Base-by-base conservation (phyloP, 30 jellyfish, hydroid and myxozoan species). In the Rhopilema esculentum region DNA sequence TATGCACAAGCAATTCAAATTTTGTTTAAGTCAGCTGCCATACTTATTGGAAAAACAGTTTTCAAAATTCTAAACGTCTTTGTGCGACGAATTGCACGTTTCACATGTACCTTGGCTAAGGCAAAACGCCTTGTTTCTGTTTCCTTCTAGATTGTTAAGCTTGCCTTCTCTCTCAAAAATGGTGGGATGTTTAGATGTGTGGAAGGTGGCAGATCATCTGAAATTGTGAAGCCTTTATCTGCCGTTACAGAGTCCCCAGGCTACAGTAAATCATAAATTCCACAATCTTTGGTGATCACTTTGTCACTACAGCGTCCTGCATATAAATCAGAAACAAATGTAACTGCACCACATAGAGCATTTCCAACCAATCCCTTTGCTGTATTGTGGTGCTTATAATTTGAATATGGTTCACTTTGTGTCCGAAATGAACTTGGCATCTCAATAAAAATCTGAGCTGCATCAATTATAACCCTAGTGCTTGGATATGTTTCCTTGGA, bases 321-420 rank as follows among this genome's bases (percentile, higher is more conserved):
- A 63, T 63, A 24, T 63, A 63, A 63, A 63, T 63, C 72, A 63
- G n/a, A 19, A 19, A 19, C 23, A 27, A 27, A 24, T 19, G 6
- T 19, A 22, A 89, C 75, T 18, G 82, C 82, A n/a, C 97, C 94
- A 23, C 82, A 48, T 16, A 89, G 97, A 26, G 95, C 69, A 69
- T 84, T 91, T 21, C 97, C 97, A 69, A 91, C 82, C 69, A 84
- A 53, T 28, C 96, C 96, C 53, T 91, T 91, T 27, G 97, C 97
- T 65, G 93, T 91, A 83, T 89, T 83, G 71, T 89, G 94, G 30
- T 85, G 97, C 67, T 84, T 91, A 52, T 90, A 82, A 27, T 40
- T 63, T 1, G 91, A 83, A 61, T n/a, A 82, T 22, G 87, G 23
- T 82, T 69, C 91, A 31, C 96, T 83, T 79, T 91, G 97, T 20